Evolutionary conservation across 2,888 invertebrate genomes (phyloP).

Genomic region (Gibbula magus): DNA sequence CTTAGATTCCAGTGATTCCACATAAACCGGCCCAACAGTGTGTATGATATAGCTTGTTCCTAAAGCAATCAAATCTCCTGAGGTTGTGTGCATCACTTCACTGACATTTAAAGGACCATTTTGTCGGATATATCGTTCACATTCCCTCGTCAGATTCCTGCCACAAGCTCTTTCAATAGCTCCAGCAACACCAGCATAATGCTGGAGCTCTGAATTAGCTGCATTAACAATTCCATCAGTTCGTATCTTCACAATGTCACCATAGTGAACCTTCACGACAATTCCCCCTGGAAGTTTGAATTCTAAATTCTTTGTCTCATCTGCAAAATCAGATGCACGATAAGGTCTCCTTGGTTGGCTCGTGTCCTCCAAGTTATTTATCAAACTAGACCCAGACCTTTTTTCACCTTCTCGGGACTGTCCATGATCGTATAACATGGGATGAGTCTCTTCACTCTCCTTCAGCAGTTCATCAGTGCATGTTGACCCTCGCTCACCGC

Average conservation of each 20-base stretch:
- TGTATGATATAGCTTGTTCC: slow-evolving; percentile 51
- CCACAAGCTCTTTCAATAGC: slow-evolving; percentile 50
- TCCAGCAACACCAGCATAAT: slow-evolving; percentile 44
- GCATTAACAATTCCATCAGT: slow-evolving; percentile 51
- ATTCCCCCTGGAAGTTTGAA: neutral
- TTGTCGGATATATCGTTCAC: slow-evolving; percentile 44
- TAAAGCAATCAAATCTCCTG: slow-evolving; percentile 41
- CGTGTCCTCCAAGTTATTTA: neutral
- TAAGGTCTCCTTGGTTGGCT: neutral
- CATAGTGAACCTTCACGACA: slow-evolving; percentile 39
- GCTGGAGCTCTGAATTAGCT: slow-evolving; percentile 42
- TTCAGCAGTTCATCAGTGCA: slow-evolving; percentile 1
- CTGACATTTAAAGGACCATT: slow-evolving; percentile 44
- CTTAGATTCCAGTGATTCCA: slow-evolving; percentile 26
- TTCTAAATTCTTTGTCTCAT: no score
- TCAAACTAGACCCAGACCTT: neutral
- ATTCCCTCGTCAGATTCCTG: slow-evolving; percentile 42
- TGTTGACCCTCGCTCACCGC: neutral
- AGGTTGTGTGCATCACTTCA: slow-evolving; percentile 55
- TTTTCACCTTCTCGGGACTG: no score
- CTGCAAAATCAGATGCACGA: neutral
- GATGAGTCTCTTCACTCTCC: neutral
- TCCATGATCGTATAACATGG: neutral
- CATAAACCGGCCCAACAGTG: slow-evolving; percentile 58
- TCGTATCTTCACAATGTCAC: slow-evolving; percentile 47